These are phyloP conservation scores for Drosophila pseudotakahashii DNA, from an alignment of 2,888 invertebrate genomes.

Conservation along the genomic window DNA sequence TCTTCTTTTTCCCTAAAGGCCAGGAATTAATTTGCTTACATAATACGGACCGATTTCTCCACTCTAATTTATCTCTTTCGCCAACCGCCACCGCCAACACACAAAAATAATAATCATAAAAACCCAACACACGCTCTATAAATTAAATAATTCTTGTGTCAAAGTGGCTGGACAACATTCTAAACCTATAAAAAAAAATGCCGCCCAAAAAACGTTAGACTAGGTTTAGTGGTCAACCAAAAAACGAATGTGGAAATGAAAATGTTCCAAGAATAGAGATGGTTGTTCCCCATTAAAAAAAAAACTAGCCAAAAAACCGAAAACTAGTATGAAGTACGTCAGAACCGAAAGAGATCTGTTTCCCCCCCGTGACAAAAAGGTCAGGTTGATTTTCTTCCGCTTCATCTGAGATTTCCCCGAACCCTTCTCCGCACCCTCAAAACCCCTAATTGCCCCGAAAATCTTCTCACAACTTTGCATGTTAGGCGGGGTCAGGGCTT, in stretches of 20 bases:
- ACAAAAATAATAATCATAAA: slow-evolving; percentile 45
- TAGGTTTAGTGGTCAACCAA: slow-evolving; percentile 9
- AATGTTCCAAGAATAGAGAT: slow-evolving; percentile 43
- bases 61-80: slow-evolving; percentile 54
- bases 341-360: background rate
- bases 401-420: slow-evolving; percentile 21
- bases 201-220: slow-evolving; percentile 47
- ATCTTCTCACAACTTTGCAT: slow-evolving; percentile 53
- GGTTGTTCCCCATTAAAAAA: slow-evolving; percentile 34
- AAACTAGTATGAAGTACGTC: slow-evolving; percentile 6
- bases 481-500: slow-evolving; percentile 78
- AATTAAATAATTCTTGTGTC: slow-evolving; percentile 55
- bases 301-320: slow-evolving; percentile 5
- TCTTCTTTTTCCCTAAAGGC: slow-evolving; percentile 22
- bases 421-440: background rate
- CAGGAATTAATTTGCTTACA: slow-evolving; percentile 36
- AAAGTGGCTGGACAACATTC: slow-evolving; percentile 76
- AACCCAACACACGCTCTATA: slow-evolving; percentile 55
- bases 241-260: slow-evolving; percentile 59
- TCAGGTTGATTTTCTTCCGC: slow-evolving; percentile 32
- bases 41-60: slow-evolving; percentile 28
- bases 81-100: slow-evolving; percentile 54
- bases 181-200: slow-evolving; percentile 75
- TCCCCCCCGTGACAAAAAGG: slow-evolving; percentile 23
- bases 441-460: slow-evolving; percentile 52